phyloP scores from a whole-genome alignment of 2,888 invertebrate genomes.

The Argynnis bischoffii region DNA sequence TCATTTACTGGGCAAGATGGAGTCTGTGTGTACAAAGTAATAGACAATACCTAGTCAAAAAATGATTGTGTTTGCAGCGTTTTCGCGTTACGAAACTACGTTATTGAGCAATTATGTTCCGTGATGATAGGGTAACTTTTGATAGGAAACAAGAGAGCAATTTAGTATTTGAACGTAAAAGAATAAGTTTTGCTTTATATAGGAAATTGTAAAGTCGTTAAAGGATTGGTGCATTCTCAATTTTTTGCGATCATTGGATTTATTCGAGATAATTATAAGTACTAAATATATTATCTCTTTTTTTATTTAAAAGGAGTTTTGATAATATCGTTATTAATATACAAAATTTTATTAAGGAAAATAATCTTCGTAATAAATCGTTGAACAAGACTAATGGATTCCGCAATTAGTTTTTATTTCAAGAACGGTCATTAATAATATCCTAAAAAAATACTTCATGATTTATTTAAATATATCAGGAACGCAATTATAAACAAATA shows the following conservation, averaged over 20 bases:
- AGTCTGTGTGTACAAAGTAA: neutral
- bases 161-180: slow-evolving; percentile 16
- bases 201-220: slow-evolving; percentile 6
- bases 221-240: slow-evolving; percentile 2
- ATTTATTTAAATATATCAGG: slow-evolving; percentile 1
- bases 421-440: slow-evolving; percentile 6
- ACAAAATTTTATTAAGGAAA: slow-evolving; percentile 1
- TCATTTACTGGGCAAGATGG: too few species aligned
- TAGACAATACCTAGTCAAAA: slow-evolving; percentile 21
- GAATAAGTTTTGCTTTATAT: neutral
- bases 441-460: slow-evolving; percentile 1
- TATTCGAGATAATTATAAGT: neutral
- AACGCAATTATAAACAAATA: neutral
- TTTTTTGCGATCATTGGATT: neutral
- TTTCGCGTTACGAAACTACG: slow-evolving; percentile 17
- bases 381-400: neutral
- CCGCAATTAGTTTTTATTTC: slow-evolving; percentile 11
- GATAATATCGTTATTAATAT: slow-evolving; percentile 5
- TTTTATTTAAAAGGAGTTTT: slow-evolving; percentile 1
- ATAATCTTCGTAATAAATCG: slow-evolving; percentile 15
- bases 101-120: slow-evolving; percentile 12
- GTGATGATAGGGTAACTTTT: slow-evolving; percentile 18
- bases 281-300: neutral
- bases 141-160: slow-evolving; percentile 17
- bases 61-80: slow-evolving; percentile 14